A percentile compares a stretch with the other conserved stretches of the same genome.
These are phyloP conservation scores for Bembecia ichneumoniformis DNA, from an alignment of 2,888 invertebrate species.

Conservation along the genomic window DNA sequence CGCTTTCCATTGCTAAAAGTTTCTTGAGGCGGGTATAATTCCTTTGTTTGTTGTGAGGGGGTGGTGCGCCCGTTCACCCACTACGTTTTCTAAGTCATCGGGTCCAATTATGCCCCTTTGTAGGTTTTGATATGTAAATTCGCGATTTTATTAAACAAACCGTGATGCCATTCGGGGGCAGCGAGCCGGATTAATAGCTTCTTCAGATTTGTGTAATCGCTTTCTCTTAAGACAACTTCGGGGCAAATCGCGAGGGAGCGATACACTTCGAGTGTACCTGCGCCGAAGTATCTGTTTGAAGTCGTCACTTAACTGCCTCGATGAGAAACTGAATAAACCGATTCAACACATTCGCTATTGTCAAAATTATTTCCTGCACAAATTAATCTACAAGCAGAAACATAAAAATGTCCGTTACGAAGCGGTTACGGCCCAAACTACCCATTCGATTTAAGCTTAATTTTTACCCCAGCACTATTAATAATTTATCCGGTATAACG, in stretches of 20 bases:
- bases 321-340: not conserved
- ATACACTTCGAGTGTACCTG: slow-evolving; percentile 34
- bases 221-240: slow-evolving; percentile 68
- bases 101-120: slow-evolving; percentile 74
- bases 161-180: slow-evolving; percentile 70
- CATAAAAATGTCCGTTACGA: slow-evolving; percentile 34
- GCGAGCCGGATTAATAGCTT: slow-evolving; percentile 71
- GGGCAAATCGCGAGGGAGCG: slow-evolving; percentile 51
- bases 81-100: slow-evolving; percentile 73
- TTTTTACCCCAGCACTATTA: slow-evolving; percentile 72
- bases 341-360: slow-evolving; percentile 1
- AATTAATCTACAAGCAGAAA: slow-evolving; percentile 62
- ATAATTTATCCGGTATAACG: slow-evolving; percentile 70
- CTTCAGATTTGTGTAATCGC: slow-evolving; percentile 73
- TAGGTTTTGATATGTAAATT: slow-evolving; percentile 74
- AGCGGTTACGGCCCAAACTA: slow-evolving; percentile 53
- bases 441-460: slow-evolving; percentile 71
- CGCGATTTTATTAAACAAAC: slow-evolving; percentile 73
- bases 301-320: slow-evolving; percentile 12
- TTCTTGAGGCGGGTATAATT: slow-evolving; percentile 74
- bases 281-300: slow-evolving; percentile 8
- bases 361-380: slow-evolving; percentile 31
- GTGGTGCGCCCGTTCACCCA: slow-evolving; percentile 55
- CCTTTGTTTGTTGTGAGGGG: slow-evolving; percentile 70
- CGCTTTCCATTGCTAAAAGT: slow-evolving; percentile 74